phyloP scores from a whole-genome alignment of 2,113 vertebrate genomes.

The Spea multiplicata region DNA sequence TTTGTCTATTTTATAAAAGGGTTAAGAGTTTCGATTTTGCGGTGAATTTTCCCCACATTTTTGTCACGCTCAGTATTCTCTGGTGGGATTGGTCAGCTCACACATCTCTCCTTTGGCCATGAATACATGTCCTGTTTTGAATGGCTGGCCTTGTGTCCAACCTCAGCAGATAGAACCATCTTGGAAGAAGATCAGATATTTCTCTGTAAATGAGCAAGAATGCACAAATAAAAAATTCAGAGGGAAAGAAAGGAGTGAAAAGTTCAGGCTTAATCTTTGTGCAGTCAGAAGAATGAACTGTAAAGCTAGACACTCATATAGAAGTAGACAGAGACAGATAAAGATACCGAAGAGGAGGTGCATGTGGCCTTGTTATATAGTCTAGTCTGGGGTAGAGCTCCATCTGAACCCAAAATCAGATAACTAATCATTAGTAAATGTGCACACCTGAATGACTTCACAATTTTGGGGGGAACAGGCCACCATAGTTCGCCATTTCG shows the following conservation, averaged over 20 bases:
- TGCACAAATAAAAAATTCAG: slow-evolving; percentile 26
- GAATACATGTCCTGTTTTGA: slow-evolving; percentile 38
- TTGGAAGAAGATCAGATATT: slow-evolving; percentile 33
- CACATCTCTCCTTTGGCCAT: slow-evolving; percentile 1
- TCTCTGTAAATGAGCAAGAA: slow-evolving; percentile 32
- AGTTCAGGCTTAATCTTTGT: slow-evolving; percentile 26
- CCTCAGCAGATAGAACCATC: slow-evolving; percentile 28
- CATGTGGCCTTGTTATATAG: no score
- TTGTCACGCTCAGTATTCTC: background rate
- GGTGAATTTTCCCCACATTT: background rate
- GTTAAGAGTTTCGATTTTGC: slow-evolving; percentile 1
- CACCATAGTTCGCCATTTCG: no score
- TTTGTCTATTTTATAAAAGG: background rate
- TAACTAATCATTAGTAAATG: no score
- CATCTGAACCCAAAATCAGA: no score
- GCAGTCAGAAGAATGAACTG: slow-evolving; percentile 3
- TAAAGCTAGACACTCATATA: background rate
- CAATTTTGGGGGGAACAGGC: no score
- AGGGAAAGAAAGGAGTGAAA: slow-evolving; percentile 41
- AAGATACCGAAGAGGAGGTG: no score
- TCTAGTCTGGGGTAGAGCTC: no score
- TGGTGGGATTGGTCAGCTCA: slow-evolving; percentile 7
- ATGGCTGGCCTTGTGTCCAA: slow-evolving; percentile 27
- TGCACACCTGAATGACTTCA: no score
- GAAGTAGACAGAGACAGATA: no score